Evolutionary conservation across 2,113 vertebrate species (phyloP), one percentile per base, ranked within the genome.

Genomic region (Oplegnathus fasciatus): DNA sequence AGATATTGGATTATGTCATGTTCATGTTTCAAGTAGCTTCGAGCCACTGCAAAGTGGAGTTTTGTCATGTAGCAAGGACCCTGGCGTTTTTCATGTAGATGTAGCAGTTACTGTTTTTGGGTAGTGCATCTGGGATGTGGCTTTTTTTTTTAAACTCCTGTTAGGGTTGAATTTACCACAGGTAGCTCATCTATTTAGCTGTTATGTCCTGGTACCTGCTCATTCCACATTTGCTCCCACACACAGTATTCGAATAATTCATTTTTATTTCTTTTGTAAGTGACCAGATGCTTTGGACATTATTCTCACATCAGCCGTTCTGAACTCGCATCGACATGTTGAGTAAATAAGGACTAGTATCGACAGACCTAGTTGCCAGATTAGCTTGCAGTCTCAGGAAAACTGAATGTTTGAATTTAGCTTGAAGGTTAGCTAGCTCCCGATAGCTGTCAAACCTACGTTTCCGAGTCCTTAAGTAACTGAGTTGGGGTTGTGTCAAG

Each of bases 21-120:
- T 52, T 78, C 68, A 72, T 26, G 78, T 86, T 83, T 82, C n/a
- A 62, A 71, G 87, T 90, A 91, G 83, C 84, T 86, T 60, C 44
- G 84, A 83, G 83, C 82, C 87, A 74, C 88, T 70, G 57, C 55
- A 60, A 34, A 76, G 81, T 77, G 84, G 88, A 90, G 84, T 79
- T 81, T 37, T 74, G 85, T 91, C 83, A 90, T 90, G 93, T 94
- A 94, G 93, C 92, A 90, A 62, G 88, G 69, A 89, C 75, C 83
- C 76, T 58, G 72, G 68, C 79, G 46, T 86, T 80, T 66, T 75
- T 74, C 82, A 94, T 91, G 94, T 93, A 94, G 94, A 94, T 91
- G 94, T 93, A 94, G 94, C 93, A 93, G 76, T 64, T 62, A 62
- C 6, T 30, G 24, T 79, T 78, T 80, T 74, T n/a, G n/a, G 37